Percentiles rank a stretch among this genome's conserved stretches.
phyloP scores from a whole-genome alignment of 2,888 invertebrate genomes.

The Campaea margaritaria region DNA sequence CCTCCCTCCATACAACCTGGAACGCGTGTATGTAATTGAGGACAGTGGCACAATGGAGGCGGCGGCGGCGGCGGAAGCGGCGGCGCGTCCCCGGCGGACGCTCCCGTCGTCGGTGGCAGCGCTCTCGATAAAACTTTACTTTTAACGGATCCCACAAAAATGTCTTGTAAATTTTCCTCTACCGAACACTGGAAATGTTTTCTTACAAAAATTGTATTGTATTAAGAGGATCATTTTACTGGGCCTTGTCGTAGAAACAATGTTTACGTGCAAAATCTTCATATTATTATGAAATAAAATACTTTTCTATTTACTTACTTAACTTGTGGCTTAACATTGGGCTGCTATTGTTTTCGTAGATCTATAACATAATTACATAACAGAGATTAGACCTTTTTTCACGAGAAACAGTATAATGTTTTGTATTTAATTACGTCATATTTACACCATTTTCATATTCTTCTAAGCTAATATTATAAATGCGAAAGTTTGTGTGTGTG shows the following conservation, averaged over 20 bases:
- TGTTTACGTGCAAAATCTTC: neutral
- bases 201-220: slow-evolving; percentile 8
- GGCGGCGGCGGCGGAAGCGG: neutral
- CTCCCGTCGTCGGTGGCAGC: neutral
- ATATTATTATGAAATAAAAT: slow-evolving; percentile 7
- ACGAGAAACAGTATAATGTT: too few relatives aligned
- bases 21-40: too few relatives aligned
- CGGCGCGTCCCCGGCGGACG: neutral
- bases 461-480: too few relatives aligned
- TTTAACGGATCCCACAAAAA: slow-evolving; percentile 24
- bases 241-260: slow-evolving; percentile 1
- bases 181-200: slow-evolving; percentile 5
- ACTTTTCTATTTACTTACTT: too few relatives aligned
- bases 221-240: slow-evolving; percentile 4
- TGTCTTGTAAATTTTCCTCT: slow-evolving; percentile 8
- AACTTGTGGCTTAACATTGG: too few relatives aligned
- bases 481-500: too few relatives aligned
- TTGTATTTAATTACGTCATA: too few relatives aligned
- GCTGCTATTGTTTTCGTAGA: too few relatives aligned
- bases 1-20: too few relatives aligned
- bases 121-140: slow-evolving; percentile 26
- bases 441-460: too few relatives aligned
- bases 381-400: too few relatives aligned
- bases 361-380: too few relatives aligned
- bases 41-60: neutral